Evolutionary conservation across 1,140 invertebrate species (phyloP).

Genomic region (Physella acuta): DNA sequence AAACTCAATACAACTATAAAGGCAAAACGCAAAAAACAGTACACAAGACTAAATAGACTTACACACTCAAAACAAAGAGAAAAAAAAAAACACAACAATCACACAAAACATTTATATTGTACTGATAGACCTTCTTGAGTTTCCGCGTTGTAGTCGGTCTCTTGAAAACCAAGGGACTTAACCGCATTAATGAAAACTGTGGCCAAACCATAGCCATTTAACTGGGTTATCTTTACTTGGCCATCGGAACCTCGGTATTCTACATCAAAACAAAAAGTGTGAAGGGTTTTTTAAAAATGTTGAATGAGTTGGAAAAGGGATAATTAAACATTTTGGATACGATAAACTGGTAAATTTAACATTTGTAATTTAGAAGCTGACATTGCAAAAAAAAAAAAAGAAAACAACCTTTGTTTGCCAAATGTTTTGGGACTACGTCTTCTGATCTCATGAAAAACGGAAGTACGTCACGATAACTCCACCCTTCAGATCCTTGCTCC

Average conservation of each 20-base stretch:
- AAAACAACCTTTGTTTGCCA: not conserved
- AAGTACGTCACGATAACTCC: slow-evolving; percentile 81
- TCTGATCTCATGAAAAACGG: slow-evolving; percentile 87
- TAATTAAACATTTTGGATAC: too few species aligned
- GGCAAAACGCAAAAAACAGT: too few species aligned
- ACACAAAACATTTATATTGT: not conserved
- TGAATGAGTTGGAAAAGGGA: too few species aligned
- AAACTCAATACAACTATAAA: not conserved
- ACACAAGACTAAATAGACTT: not conserved
- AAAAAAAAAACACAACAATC: not conserved
- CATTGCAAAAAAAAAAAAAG: too few species aligned
- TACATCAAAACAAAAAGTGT: too few species aligned
- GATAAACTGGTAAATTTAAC: too few species aligned
- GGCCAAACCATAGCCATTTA: not conserved
- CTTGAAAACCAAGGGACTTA: not conserved
- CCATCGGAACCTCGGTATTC: not conserved
- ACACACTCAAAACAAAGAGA: not conserved
- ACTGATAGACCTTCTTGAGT: not conserved
- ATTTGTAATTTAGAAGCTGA: too few species aligned
- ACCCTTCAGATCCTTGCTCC: slow-evolving; percentile 81
- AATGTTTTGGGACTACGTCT: slow-evolving; percentile 18
- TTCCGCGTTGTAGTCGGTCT: not conserved
- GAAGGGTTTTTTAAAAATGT: too few species aligned
- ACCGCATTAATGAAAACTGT: slow-evolving; percentile 10
- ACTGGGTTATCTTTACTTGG: slow-evolving; percentile 10